These are phyloP conservation scores for Brachystomella parvula DNA, from an alignment of 1,140 invertebrate genomes.

Conservation along the genomic window DNA sequence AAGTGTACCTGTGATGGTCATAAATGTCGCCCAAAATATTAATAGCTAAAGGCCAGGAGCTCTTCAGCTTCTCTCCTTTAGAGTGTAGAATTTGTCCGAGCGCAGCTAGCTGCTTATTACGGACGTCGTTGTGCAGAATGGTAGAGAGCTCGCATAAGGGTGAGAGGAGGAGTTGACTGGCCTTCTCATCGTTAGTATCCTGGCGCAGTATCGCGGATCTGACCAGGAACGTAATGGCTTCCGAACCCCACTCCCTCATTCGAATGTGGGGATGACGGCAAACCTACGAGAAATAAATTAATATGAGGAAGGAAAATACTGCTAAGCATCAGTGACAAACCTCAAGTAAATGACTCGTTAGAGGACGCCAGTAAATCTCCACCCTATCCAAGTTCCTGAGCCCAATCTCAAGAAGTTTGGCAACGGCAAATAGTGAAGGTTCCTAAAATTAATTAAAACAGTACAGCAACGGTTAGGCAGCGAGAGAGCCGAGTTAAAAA, in stretches of 20 bases:
- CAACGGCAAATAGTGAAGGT: slow-evolving; percentile 93
- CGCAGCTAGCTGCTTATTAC: slow-evolving; percentile 90
- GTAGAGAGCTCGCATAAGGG: slow-evolving; percentile 83
- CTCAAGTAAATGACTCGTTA: slow-evolving; percentile 93
- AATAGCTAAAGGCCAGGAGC: slow-evolving; percentile 90
- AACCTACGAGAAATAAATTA: neutral
- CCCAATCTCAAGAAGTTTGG: slow-evolving; percentile 92
- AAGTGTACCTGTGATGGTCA: slow-evolving; percentile 80
- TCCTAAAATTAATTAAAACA: slow-evolving; percentile 52
- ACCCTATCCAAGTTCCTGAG: slow-evolving; percentile 87
- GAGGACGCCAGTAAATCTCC: slow-evolving; percentile 87
- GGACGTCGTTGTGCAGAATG: slow-evolving; percentile 82
- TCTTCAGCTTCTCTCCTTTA: slow-evolving; percentile 78
- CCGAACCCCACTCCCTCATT: slow-evolving; percentile 95
- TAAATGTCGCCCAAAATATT: slow-evolving; percentile 89
- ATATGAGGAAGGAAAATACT: neutral
- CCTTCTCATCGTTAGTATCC: slow-evolving; percentile 50
- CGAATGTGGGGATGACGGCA: slow-evolving; percentile 90
- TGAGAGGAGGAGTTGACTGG: slow-evolving; percentile 74
- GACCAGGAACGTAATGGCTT: slow-evolving; percentile 89
- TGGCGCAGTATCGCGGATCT: slow-evolving; percentile 76
- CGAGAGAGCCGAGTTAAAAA: too few relatives aligned
- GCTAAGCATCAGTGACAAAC: slow-evolving; percentile 46
- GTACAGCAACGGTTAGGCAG: too few relatives aligned
- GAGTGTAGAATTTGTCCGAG: slow-evolving; percentile 84